Evolutionary conservation across 2,797 vertebrate species (phyloP).

Genomic region (Neomorphus geoffroyi): DNA sequence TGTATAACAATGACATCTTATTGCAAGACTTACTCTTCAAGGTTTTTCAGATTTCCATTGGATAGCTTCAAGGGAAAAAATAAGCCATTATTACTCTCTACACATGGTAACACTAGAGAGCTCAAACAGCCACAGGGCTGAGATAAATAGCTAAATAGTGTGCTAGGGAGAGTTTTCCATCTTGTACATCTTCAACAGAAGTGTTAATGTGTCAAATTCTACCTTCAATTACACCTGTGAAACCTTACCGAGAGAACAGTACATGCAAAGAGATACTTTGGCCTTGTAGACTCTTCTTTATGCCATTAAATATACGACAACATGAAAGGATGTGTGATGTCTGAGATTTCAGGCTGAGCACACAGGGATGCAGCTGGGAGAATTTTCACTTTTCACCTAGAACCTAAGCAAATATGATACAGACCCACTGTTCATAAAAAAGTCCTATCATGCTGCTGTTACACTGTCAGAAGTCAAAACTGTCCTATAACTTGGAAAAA

Average conservation of each 20-base stretch:
- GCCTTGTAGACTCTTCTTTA: not conserved
- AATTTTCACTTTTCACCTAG: not conserved
- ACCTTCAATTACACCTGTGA: not conserved
- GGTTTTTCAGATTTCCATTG: not conserved
- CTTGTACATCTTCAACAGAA: not conserved
- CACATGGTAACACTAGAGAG: not conserved
- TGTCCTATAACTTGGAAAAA: not conserved
- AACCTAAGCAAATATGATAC: not conserved
- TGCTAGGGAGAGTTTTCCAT: not conserved
- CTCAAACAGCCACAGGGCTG: not conserved
- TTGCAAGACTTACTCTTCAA: not conserved
- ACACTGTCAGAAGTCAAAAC: not conserved
- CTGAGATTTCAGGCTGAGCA: not conserved
- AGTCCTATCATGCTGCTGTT: not conserved
- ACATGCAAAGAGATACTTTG: not conserved
- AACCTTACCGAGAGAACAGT: not conserved
- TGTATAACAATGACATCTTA: not conserved
- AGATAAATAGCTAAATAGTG: not conserved
- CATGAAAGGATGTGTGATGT: not conserved
- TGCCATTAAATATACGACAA: not conserved
- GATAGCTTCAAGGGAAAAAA: not conserved
- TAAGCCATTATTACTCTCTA: not conserved
- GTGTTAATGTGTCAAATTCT: not conserved
- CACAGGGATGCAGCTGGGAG: not conserved
- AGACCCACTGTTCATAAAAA: not conserved